Conservation (phyloP, 2,797 vertebrate genomes). For the Helarctos malayanus region DNA sequence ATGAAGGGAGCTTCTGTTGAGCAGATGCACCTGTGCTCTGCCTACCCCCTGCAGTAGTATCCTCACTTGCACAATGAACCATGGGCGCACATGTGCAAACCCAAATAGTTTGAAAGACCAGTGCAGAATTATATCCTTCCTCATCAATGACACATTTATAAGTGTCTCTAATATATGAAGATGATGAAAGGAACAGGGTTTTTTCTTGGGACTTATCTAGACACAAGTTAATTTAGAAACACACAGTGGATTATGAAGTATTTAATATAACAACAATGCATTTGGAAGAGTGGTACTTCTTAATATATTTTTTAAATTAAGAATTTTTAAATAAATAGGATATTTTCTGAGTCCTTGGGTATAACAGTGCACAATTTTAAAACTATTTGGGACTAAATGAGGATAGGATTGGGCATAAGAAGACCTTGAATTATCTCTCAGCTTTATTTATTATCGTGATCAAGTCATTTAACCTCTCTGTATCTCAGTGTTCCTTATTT, state of each 20-base stretch:
- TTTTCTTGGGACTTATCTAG: not conserved
- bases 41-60: not conserved
- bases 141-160: not conserved
- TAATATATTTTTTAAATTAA: conserved; percentile 26
- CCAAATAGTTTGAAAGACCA: not conserved
- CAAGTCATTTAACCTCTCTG: conserved; percentile 29
- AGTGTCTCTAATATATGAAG: not conserved
- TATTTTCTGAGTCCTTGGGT: not conserved
- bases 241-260: not conserved
- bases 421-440: conserved; percentile 29
- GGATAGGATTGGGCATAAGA: not conserved
- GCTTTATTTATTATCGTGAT: conserved; percentile 1
- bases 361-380: conserved; percentile 7
- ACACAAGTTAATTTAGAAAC: conserved; percentile 12
- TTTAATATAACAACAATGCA: not conserved
- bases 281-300: not conserved
- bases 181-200: not conserved
- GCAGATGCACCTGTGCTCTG: not conserved
- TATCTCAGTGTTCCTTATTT: conserved; percentile 46
- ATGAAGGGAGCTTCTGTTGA: accelerated
- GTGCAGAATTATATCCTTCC: not conserved
- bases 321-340: conserved; percentile 6
- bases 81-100: accelerated
- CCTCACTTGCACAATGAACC: not conserved
- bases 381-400: not conserved